phyloP scores from a whole-genome alignment of 2,888 invertebrate genomes.

The Elgonia sp. region DNA sequence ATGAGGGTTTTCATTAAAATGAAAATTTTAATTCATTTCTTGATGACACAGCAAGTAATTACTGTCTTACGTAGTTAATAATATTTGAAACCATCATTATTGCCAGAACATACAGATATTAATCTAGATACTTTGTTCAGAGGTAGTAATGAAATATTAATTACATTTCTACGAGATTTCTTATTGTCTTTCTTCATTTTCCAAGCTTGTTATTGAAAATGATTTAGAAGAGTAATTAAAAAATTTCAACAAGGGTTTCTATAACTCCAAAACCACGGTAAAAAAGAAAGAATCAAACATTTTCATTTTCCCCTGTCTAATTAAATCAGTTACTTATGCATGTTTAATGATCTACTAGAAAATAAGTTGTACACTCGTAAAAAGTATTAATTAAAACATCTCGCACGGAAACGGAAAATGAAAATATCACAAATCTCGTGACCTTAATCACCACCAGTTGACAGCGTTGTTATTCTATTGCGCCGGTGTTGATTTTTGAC shows the following conservation, averaged over 20 bases:
- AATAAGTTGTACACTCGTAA: constrained; percentile 1
- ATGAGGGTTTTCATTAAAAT: constrained; percentile 22
- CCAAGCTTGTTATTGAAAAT: constrained; percentile 1
- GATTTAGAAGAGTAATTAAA: no score
- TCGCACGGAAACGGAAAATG: constrained; percentile 37
- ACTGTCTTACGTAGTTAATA: constrained; percentile 45
- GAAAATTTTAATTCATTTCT: constrained; percentile 14
- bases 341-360: not conserved
- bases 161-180: constrained; percentile 19
- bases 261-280: no score
- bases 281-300: no score
- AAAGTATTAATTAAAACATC: constrained; percentile 32
- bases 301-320: no score
- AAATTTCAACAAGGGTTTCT: no score
- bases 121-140: constrained; percentile 50
- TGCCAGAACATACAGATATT: constrained; percentile 37
- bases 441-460: constrained; percentile 39
- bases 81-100: constrained; percentile 49
- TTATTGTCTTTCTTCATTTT: not conserved
- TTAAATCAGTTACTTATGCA: constrained; percentile 26
- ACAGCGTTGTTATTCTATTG: constrained; percentile 60
- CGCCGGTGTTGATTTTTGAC: constrained; percentile 58
- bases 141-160: constrained; percentile 34
- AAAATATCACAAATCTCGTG: constrained; percentile 42
- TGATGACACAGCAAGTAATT: constrained; percentile 47